A percentile compares a stretch with the other conserved stretches of the same genome.
Evolutionary conservation across 2,888 invertebrate species (phyloP).

Genomic region (Heliconius charithonia): DNA sequence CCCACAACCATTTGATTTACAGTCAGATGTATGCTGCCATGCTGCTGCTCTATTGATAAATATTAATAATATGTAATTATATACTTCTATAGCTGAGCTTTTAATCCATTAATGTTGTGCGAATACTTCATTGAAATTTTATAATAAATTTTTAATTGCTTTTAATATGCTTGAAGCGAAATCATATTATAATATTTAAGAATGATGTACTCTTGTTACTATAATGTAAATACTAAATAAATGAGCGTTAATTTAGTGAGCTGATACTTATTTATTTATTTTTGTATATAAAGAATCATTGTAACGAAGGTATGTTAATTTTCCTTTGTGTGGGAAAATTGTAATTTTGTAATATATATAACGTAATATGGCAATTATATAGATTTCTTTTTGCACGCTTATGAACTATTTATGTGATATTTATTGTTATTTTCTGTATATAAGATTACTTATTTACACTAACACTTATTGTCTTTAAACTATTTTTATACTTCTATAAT

Average conservation of each 20-base stretch:
- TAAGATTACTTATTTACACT: neutral
- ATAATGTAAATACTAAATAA: no score
- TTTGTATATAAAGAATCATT: neutral
- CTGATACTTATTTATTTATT: neutral
- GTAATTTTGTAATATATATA: neutral
- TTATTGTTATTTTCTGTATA: neutral
- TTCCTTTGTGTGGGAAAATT: neutral
- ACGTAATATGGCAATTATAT: neutral
- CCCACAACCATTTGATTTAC: neutral
- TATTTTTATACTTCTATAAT: neutral
- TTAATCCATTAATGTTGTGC: neutral
- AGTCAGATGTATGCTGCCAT: neutral
- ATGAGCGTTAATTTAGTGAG: no score
- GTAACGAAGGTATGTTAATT: no score
- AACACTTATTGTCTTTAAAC: neutral
- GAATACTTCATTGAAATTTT: neutral
- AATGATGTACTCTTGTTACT: neutral
- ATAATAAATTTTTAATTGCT: neutral
- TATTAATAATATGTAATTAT: neutral
- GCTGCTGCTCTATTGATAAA: neutral
- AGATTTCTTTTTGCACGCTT: neutral
- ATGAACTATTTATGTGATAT: conserved; percentile 8
- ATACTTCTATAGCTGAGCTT: neutral
- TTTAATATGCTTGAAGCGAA: neutral
- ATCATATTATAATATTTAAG: neutral